Base-by-base conservation (phyloP, 2,797 vertebrate species). In the Allobates femoralis region DNA sequence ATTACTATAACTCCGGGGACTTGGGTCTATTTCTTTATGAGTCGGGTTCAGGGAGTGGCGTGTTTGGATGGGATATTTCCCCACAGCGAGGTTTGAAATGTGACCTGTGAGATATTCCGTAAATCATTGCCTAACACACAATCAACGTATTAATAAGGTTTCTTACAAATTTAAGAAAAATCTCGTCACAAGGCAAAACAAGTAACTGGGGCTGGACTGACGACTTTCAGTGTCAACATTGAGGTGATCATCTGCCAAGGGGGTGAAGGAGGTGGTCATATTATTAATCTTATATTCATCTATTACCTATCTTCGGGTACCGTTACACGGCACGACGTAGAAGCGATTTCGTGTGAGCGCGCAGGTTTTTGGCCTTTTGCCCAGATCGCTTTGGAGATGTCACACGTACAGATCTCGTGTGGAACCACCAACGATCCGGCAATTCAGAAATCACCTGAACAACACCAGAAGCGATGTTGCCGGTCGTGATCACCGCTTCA, bases 51-150 rank as follows among this genome's bases (percentile, higher is more conserved):
- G 84, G 84, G 84, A 85, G 84, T 79, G 84, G 84, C 32, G 83
- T 18, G 51, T 58, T 85, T 79, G 84, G 84, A 85, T 74, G 84
- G 78, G 53, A 51, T 32, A 46, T 85, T 85, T 85, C 84, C n/a
- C 75, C 84, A 85, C 62, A 73, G 66, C 77, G 41, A 73, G 18
- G 34, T 50, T 77, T 85, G 84, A 80, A 85, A 80, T 85, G 73
- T 71, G 84, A 85, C 55, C 74, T 67, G 26, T 0, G 46, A 79
- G 60, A 32, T 37, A 32, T 78, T 75, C 26, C 23, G 53, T 14
- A 60, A 60, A 14, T 60, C 26, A 37, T 62, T 60, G 75, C 30
- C 51, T 34, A 51, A 51, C 37, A 62, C 26, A 62, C 28, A 26
- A 71, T 71, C 64, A 58, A 11, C 15, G 10, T 64, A 80, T 80